Base-by-base conservation (phyloP, 1,140 invertebrate species). In the Ptiloglossa arizonensis region DNA sequence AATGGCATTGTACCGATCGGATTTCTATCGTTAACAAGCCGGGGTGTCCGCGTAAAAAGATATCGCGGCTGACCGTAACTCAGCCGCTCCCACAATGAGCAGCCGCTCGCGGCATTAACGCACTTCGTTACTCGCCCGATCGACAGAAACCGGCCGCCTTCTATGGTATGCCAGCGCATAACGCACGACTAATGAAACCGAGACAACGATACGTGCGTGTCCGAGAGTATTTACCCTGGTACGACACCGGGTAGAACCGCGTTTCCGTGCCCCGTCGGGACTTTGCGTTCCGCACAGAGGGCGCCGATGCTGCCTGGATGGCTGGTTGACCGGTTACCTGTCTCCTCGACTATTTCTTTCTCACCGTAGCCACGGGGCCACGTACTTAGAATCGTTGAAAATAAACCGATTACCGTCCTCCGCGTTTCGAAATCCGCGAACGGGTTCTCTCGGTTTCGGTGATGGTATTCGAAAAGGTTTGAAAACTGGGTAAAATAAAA, bases 1-100 rank as follows among this genome's bases (percentile, higher is more conserved):
- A 92, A 92, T 92, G 88, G 89, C 88, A 91, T 91, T 91, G 90
- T 90, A 88, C 68, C 87, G 84, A 87, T 89, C 85, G 87, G 86
- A 90, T 91, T 91, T 91, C 89, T 91, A 90, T 91, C 90, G 90
- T 91, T 91, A 92, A 92, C 91, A 92, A 91, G 90, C 80, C 79
- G 64, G 66, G 59, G 80, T 80, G 81, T 81, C 64, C 76, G 80
- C 82, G 82, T 87, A 87, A 87, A 90, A 90, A 90, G 90, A 89
- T 88, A 91, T 89, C 83, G 32, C 59, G 77, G 71, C 74, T 81
- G 79, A 87, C 64, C 87, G 86, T 89, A 89, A 90, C 83, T 89
- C 87, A 87, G 82, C 86, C 87, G 90, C 87, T 90, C 88, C 88
- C 88, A 89, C 88, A 90, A 90, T 89, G 82, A 76, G 72, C 57